A percentile compares a stretch with the other conserved stretches of the same genome.
Evolutionary conservation across 1,140 invertebrate species (phyloP).

Genomic region (Bombyx mori): ASM3026992v2 NC_085124.1:8231001-8231500

Average conservation of each 20-base stretch:
- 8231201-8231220: constrained; percentile 35
- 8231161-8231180: constrained; percentile 49
- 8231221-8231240: constrained; percentile 34
- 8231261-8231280: constrained; percentile 49
- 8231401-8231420: too few relatives aligned
- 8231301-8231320: constrained; percentile 32
- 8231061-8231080: constrained; percentile 27
- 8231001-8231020: too few relatives aligned
- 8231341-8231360: constrained; percentile 31
- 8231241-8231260: constrained; percentile 52
- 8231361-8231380: constrained; percentile 14
- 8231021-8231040: too few relatives aligned
- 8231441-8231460: too few relatives aligned
- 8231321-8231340: constrained; percentile 32
- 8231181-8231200: constrained; percentile 38
- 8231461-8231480: too few relatives aligned
- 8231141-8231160: constrained; percentile 39
- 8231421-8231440: too few relatives aligned
- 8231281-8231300: constrained; percentile 37
- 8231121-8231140: constrained; percentile 60
- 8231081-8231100: constrained; percentile 28
- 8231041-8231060: too few relatives aligned
- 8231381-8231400: constrained; percentile 10
- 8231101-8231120: constrained; percentile 41
- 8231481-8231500: too few relatives aligned